Percentiles rank a stretch among this genome's conserved stretches.
Conservation (phyloP, 1,140 invertebrate genomes). For the Protaetia brevitarsis region DNA sequence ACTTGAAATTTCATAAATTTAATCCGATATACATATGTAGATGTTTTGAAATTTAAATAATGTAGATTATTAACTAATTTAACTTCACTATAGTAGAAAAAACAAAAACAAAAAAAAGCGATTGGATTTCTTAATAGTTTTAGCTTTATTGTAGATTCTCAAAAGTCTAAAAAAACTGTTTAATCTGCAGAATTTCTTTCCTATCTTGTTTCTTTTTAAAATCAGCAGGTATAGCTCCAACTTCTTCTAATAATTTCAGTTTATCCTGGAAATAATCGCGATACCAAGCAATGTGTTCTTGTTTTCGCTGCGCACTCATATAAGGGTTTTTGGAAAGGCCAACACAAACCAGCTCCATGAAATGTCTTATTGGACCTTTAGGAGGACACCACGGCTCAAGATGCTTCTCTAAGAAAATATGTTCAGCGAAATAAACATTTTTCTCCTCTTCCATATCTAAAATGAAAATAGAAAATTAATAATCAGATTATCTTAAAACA, state of each 20-base stretch:
- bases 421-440: conserved; percentile 82
- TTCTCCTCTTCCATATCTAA: conserved; percentile 75
- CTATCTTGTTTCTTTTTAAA: background rate
- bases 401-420: conserved; percentile 88
- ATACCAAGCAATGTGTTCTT: conserved; percentile 90
- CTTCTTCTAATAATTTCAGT: conserved; percentile 66
- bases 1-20: too few relatives aligned
- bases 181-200: too few relatives aligned
- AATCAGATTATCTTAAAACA: conserved; percentile 16
- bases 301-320: conserved; percentile 82
- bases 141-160: too few relatives aligned
- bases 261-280: conserved; percentile 86
- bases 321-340: conserved; percentile 95
- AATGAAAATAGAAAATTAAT: conserved; percentile 35
- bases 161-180: too few relatives aligned
- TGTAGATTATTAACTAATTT: too few relatives aligned
- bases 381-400: conserved; percentile 85
- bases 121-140: too few relatives aligned
- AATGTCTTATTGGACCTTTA: conserved; percentile 86
- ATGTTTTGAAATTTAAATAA: too few relatives aligned
- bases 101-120: too few relatives aligned
- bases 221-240: conserved; percentile 50
- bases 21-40: too few relatives aligned
- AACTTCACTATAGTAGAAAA: too few relatives aligned
- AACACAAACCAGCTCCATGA: conserved; percentile 93